phyloP scores from a whole-genome alignment of 2,113 vertebrate species.

The Heptranchias perlo region DNA sequence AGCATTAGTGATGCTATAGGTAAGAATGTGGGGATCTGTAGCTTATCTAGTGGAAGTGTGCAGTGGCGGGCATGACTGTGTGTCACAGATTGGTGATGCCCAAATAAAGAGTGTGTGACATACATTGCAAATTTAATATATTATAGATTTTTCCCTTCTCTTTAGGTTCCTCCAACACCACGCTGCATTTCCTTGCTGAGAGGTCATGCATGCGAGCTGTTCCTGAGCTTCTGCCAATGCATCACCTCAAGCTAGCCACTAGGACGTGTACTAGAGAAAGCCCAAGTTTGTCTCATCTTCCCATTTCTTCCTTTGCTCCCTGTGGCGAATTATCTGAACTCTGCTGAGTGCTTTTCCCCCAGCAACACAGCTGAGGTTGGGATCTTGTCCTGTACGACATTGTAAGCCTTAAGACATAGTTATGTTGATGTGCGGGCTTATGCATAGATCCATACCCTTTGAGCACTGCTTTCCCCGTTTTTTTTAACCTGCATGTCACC shows the following conservation, averaged over 20 bases:
- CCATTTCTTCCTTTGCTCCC: neutral
- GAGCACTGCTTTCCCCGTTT: neutral
- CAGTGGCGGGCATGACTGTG: neutral
- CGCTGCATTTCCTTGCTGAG: neutral
- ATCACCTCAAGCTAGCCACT: neutral
- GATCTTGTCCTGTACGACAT: neutral
- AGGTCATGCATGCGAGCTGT: neutral
- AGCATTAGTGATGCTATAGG: neutral
- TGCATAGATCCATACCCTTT: neutral
- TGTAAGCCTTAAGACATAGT: neutral
- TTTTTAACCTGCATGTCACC: neutral
- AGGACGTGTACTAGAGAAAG: neutral
- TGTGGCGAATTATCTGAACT: neutral
- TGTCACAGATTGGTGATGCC: neutral
- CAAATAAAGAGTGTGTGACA: neutral
- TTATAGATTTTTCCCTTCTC: neutral
- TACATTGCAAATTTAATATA: neutral
- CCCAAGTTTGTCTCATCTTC: neutral
- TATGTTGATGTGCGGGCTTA: neutral
- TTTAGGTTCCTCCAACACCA: neutral
- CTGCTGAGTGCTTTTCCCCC: neutral
- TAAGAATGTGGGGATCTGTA: neutral
- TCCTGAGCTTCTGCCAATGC: neutral
- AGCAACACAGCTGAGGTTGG: neutral
- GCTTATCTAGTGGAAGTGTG: neutral